These are phyloP conservation scores for Clamator glandarius DNA, from an alignment of 2,797 vertebrate genomes.

Conservation along the genomic window DNA sequence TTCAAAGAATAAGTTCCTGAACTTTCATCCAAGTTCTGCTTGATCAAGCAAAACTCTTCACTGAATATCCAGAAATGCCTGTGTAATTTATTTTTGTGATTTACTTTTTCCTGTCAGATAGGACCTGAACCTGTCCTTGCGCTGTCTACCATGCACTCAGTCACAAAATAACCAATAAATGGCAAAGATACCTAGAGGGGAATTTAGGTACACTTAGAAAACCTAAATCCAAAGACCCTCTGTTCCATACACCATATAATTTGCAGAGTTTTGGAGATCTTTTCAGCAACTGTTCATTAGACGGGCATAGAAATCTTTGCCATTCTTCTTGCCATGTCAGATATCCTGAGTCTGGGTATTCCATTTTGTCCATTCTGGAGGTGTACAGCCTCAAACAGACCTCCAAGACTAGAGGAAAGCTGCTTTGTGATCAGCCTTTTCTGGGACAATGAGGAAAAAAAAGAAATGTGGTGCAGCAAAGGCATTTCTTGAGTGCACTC, in stretches of 20 bases:
- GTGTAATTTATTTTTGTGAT: background rate
- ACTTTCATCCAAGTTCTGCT: background rate
- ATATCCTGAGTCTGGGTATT: background rate
- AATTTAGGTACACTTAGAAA: background rate
- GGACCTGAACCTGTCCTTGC: background rate
- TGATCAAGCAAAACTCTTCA: background rate
- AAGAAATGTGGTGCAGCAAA: background rate
- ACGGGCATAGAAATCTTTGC: background rate
- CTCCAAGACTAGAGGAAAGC: background rate
- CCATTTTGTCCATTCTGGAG: background rate
- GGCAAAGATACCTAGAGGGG: background rate
- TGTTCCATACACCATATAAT: background rate
- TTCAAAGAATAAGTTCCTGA: background rate
- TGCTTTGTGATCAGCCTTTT: background rate
- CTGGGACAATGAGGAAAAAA: background rate
- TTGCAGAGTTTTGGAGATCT: background rate
- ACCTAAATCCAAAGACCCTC: background rate
- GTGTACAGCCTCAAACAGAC: background rate
- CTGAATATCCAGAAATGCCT: background rate
- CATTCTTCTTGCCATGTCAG: background rate
- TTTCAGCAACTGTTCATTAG: background rate
- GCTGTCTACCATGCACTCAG: background rate
- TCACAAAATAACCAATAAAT: background rate
- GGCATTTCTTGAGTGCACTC: background rate
- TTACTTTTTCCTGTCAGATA: background rate